Evolutionary conservation across 2,113 vertebrate species (phyloP), one percentile per base, ranked within the genome.

Genomic region (Lathamus discolor): DNA sequence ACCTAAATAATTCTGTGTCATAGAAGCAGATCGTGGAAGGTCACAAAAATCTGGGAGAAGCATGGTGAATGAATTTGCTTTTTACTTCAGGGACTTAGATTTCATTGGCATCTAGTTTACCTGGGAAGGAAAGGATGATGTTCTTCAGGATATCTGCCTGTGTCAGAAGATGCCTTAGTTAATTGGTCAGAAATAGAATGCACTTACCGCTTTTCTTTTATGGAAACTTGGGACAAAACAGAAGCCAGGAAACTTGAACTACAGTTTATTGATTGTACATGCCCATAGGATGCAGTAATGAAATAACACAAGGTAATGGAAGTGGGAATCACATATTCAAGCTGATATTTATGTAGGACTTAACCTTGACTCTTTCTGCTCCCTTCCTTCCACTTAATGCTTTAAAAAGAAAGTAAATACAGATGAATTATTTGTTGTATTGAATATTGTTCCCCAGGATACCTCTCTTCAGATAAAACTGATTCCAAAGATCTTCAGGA

Each of bases 321-420:
- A 66, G 51, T 2, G 9, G 59, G 66, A 79, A 54, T 57, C 31
- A 8, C 52, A 22, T 92, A 43, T 76, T 49, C 29, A 70, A 46
- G 49, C 19, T 55, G 84, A 68, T 72, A 12, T 17, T 90, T 82
- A 13, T 37, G 16, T 52, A 31, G 17, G 8, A 37, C 44, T 86
- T 88, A 55, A 78, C 72, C 52, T 27, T 90, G 80, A 25, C 44
- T 78, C 22, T 24, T 63, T 54, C 10, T 78, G 17, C 9, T 93
- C 41, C 28, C 28, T 81, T 78, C 39, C 33, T 78, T 44, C 17
- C 4, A 11, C 83, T 96, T 96, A 63, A 28, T 80, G 51, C 59
- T 83, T 93, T 94, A 63, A 73, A 94, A 74, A 82, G 44, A 77
- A 95, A 95, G 64, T 74, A 94, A 97, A 97, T 95, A 89, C 41